phyloP scores from a whole-genome alignment of 2,113 vertebrate species.

The Morone chrysops region DNA sequence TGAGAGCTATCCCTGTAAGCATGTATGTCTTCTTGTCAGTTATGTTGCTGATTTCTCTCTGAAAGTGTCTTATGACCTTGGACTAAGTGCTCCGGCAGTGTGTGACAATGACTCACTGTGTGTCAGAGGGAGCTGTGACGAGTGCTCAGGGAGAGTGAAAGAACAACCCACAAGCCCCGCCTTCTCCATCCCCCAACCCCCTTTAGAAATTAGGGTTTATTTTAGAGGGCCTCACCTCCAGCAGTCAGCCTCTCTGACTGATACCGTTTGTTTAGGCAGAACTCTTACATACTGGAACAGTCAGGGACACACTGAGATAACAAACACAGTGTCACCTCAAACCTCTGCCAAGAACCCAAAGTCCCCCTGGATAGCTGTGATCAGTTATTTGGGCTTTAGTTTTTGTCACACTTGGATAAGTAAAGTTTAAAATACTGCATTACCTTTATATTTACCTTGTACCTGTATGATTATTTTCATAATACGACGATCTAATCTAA shows the following conservation, averaged over 20 bases:
- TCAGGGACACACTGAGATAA: conserved; percentile 39
- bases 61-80: conserved; percentile 59
- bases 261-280: conserved; percentile 41
- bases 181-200: conserved; percentile 14
- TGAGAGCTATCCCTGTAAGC: neutral
- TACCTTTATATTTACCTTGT: neutral
- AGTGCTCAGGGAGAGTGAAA: conserved; percentile 18
- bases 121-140: conserved; percentile 37
- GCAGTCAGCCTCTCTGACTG: conserved; percentile 34
- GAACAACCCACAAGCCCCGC: conserved; percentile 20
- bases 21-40: neutral
- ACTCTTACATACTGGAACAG: conserved; percentile 25
- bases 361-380: conserved; percentile 19
- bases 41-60: conserved; percentile 14
- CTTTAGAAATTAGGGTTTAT: conserved; percentile 44
- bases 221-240: conserved; percentile 50
- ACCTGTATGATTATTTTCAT: neutral
- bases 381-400: neutral
- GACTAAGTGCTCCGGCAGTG: conserved; percentile 31
- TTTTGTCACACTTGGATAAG: neutral
- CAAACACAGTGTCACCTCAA: conserved; percentile 42
- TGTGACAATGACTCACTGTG: conserved; percentile 59
- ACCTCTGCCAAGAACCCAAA: conserved; percentile 25
- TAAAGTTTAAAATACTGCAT: neutral
- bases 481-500: neutral